phyloP scores from a whole-genome alignment of 92 coral and sea anemone genomes.

The Paragorgia papillata region DNA sequence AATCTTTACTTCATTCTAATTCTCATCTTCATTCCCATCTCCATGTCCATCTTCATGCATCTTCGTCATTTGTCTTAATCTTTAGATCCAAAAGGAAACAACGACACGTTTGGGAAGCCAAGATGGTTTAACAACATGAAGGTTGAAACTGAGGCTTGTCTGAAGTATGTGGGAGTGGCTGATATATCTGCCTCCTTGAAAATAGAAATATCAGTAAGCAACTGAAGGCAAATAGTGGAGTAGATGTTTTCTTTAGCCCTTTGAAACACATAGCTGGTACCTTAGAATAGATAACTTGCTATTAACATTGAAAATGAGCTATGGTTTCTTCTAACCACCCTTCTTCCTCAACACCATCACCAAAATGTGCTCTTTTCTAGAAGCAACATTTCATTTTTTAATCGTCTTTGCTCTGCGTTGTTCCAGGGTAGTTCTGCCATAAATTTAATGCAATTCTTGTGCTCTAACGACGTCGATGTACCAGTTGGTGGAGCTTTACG shows the following conservation, averaged over 20 bases:
- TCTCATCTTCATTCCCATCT: too few relatives aligned
- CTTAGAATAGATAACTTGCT: too few relatives aligned
- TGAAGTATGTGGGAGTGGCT: conserved; percentile 74
- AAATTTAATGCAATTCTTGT: conserved; percentile 71
- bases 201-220: conserved; percentile 77
- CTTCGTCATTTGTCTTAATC: background rate
- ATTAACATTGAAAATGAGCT: too few relatives aligned
- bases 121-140: conserved; percentile 70
- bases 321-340: too few relatives aligned
- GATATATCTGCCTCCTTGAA: conserved; percentile 85
- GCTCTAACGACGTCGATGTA: conserved; percentile 70
- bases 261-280: background rate
- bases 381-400: too few relatives aligned
- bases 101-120: conserved; percentile 79
- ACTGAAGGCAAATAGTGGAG: background rate
- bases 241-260: background rate
- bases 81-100: conserved; percentile 53
- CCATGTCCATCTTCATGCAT: background rate
- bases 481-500: conserved; percentile 70
- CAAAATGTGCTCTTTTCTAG: too few relatives aligned
- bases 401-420: too few relatives aligned
- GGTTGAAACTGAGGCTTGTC: conserved; percentile 76
- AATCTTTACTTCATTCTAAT: too few relatives aligned
- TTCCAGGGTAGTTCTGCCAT: conserved; percentile 61
- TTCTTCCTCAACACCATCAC: too few relatives aligned